Evolutionary conservation across 2,888 invertebrate genomes (phyloP).

Genomic region (Julus scanicus): DNA sequence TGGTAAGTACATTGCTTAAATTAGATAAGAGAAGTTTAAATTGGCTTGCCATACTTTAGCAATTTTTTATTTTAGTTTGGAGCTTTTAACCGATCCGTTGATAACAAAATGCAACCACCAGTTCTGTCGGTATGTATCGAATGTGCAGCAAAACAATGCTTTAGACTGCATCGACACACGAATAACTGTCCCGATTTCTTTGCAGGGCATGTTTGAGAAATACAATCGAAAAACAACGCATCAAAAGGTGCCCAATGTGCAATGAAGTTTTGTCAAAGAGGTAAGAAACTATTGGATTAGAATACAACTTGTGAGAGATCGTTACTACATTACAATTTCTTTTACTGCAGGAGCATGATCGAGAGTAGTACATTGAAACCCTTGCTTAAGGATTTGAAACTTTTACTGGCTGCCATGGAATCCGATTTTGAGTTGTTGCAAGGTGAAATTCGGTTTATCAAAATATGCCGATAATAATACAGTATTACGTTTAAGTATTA

Average conservation of each 20-base stretch:
- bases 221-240: not conserved
- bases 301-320: not conserved
- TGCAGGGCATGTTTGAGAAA: not conserved
- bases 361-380: not conserved
- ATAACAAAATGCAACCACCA: conserved; percentile 47
- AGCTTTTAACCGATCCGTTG: conserved; percentile 23
- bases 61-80: not conserved
- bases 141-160: not conserved
- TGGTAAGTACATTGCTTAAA: not conserved
- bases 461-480: not conserved
- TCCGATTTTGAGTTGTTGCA: not conserved
- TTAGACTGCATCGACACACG: not conserved
- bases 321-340: not conserved
- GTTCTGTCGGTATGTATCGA: conserved; percentile 36
- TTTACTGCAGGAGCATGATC: not conserved
- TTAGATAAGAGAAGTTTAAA: not conserved
- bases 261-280: not conserved
- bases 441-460: not conserved
- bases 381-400: not conserved
- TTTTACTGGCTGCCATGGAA: not conserved
- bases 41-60: not conserved
- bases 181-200: not conserved
- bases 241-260: conserved; percentile 17
- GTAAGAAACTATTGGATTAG: not conserved
- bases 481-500: not conserved